These are phyloP conservation scores for Oxygymnocypris stewartii DNA, from an alignment of 2,113 vertebrate species.

Conservation along the genomic window DNA sequence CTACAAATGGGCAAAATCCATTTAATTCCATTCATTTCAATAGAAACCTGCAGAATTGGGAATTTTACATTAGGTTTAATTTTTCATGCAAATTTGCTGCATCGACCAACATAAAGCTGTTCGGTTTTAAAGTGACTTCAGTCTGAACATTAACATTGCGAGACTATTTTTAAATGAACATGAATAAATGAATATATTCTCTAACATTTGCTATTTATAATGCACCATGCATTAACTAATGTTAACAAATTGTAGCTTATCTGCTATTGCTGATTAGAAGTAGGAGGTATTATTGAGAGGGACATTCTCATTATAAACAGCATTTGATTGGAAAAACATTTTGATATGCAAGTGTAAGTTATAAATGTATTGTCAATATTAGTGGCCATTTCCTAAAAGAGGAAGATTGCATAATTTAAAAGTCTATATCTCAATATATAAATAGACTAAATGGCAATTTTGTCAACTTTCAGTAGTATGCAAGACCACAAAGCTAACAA, in stretches of 20 bases:
- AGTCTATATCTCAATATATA: neutral
- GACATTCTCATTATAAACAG: neutral
- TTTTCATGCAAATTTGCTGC: neutral
- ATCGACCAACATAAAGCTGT: neutral
- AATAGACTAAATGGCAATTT: neutral
- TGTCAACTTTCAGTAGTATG: neutral
- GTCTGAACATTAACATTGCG: neutral
- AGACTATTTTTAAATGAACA: neutral
- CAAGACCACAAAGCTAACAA: neutral
- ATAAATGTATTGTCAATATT: neutral
- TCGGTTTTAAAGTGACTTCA: neutral
- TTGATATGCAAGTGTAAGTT: neutral
- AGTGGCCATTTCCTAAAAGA: neutral
- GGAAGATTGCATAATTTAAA: neutral
- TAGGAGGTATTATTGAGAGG: neutral
- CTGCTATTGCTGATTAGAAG: neutral
- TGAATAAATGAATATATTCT: neutral
- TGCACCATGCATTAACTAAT: neutral
- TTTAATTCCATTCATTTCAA: neutral
- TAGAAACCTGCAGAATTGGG: neutral
- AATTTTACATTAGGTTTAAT: neutral
- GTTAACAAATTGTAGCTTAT: neutral
- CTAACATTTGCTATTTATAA: neutral
- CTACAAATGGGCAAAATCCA: neutral
- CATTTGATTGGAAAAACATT: neutral